Base-by-base conservation (phyloP, 2,888 invertebrate species). In the Spicauda simplicius region DNA sequence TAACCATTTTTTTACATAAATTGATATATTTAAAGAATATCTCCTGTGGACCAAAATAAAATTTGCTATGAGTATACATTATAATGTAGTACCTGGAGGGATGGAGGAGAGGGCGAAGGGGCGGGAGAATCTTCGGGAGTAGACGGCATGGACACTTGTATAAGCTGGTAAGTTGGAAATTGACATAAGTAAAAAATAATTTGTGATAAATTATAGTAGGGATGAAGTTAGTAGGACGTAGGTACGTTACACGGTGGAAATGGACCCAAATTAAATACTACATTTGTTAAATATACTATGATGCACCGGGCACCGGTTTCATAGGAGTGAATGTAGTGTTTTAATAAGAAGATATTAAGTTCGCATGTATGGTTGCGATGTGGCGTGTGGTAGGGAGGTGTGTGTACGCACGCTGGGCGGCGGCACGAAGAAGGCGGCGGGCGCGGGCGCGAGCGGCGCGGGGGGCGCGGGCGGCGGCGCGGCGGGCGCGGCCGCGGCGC, bases 401-500 rank as follows among this genome's bases (percentile, higher is more conserved):
- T 18, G 30, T 3, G 18, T 41, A 62, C 61, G 52, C 30, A 61
- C 61, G 52, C 20, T 54, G 25, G 25, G 25, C 25, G 25, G 25
- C 25, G 25, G 25, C 25, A 25, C 25, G 33, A 33, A 33, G 33
- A 33, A 33, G 33, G 33, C 25, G 25, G 25, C 25, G 41, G 76
- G 72, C 41, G 76, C 69, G 63, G 76, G 76, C 16, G 82, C 80
- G 78, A 82, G 25, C 25, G 25, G 25, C 25, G 25, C 25, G 25
- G 25, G 25, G 3, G 25, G 25, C 25, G 95, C 25, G 25, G 25
- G 25, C 25, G 25, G 25, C 25, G 95, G 87, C 65, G 72, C 72
- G 60, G 75, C 76, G 69, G 80, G 81, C 87, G 59, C 53, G 69
- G 80, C 81, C 87, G 59, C 53, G 85, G 83, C 85, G n/a, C 95